These are phyloP conservation scores for Sitta carolinensis DNA, from an alignment of 2,797 vertebrate genomes.

Conservation along the genomic window DNA sequence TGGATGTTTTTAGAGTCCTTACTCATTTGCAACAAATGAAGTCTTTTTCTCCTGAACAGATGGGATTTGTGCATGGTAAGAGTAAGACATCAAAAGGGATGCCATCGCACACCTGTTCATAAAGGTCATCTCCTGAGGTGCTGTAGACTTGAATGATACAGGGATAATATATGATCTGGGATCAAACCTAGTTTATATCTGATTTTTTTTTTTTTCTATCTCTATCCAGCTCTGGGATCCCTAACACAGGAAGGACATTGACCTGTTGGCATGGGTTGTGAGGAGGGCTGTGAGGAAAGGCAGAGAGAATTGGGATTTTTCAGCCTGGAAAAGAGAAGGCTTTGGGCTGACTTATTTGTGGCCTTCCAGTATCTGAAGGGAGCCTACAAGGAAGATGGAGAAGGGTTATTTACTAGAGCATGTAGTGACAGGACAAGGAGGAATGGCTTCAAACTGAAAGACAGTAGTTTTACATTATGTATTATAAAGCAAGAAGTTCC, in stretches of 20 bases:
- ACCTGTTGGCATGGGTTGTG: not conserved
- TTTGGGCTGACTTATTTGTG: not conserved
- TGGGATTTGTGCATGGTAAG: not conserved
- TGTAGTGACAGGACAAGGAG: not conserved
- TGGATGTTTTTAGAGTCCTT: not conserved
- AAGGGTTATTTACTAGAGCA: not conserved
- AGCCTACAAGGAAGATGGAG: not conserved
- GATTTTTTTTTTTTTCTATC: not conserved
- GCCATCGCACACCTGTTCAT: not conserved
- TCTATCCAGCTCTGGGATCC: not conserved
- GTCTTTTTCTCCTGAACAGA: not conserved
- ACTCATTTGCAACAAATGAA: not conserved
- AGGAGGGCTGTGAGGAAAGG: not conserved
- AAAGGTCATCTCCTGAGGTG: not conserved
- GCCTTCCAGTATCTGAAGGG: not conserved
- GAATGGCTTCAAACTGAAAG: not conserved
- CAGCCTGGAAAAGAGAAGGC: not conserved
- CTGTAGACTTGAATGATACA: not conserved
- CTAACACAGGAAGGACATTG: not conserved
- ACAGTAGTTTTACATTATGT: not conserved
- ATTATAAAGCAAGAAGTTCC: not conserved
- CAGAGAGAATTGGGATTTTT: not conserved
- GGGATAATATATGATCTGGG: not conserved
- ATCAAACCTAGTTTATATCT: not conserved
- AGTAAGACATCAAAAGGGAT: not conserved